A percentile compares a stretch with the other conserved stretches of the same genome.
Evolutionary conservation across 1,140 invertebrate genomes (phyloP).

Genomic region (Caenorhabditis briggsae): DNA sequence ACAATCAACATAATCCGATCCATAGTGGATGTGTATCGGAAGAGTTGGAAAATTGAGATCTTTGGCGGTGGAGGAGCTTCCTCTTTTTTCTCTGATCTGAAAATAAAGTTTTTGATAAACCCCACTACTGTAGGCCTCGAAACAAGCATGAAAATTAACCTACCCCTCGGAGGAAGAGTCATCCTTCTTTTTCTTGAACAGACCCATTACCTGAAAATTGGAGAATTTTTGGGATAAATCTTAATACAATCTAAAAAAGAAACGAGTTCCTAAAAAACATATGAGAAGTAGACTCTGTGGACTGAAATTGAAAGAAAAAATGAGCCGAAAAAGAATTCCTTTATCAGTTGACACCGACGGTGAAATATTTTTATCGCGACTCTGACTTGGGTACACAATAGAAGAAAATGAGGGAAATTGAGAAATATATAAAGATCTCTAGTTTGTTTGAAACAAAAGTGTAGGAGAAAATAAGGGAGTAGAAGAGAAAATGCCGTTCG

Average conservation of each 20-base stretch:
- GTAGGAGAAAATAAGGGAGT: neutral
- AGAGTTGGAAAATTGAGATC: slow-evolving; percentile 61
- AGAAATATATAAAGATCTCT: neutral
- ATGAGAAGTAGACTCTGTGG: neutral
- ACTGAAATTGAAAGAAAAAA: neutral
- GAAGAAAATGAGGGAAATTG: no score
- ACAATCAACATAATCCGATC: slow-evolving; percentile 63
- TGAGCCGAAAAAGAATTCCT: neutral
- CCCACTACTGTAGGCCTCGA: no score
- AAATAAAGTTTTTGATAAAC: neutral
- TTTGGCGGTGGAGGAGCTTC: slow-evolving; percentile 34
- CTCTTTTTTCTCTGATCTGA: neutral
- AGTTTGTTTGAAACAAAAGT: slow-evolving; percentile 48
- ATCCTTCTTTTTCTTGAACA: slow-evolving; percentile 57
- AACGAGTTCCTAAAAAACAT: neutral
- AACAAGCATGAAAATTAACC: neutral
- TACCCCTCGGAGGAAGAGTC: slow-evolving; percentile 25
- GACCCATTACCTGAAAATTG: slow-evolving; percentile 54
- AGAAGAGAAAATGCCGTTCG: neutral
- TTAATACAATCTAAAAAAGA: neutral
- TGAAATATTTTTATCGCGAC: neutral
- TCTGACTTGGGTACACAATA: neutral
- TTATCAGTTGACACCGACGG: slow-evolving; percentile 24
- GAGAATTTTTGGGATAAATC: neutral
- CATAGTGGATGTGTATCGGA: slow-evolving; percentile 64